Base-by-base conservation (phyloP, 2,113 vertebrate genomes). In the Ascaphus truei region DNA sequence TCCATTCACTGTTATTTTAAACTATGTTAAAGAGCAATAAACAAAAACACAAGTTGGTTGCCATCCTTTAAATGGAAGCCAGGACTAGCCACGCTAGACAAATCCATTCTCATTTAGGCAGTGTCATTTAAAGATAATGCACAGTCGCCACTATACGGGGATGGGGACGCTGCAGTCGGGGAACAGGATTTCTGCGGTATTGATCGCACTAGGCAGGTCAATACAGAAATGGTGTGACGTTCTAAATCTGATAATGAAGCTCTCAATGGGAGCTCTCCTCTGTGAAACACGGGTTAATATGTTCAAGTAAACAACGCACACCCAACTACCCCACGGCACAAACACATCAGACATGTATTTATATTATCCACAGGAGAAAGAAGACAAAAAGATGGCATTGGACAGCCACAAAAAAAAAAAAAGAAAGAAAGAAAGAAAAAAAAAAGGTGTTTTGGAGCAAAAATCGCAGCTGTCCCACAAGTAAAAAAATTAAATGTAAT, bases 171-270 rank as follows among this genome's bases (percentile, higher is more conserved):
- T 77, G 68, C 68, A 73, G 76, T 79, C 77, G 77, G 77, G 74
- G 68, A 86, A 80, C 85, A 74, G 80, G 83, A 90, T 90, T 88
- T 81, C 78, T 83, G 80, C 62, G 51, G 67, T 84, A 92, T 90
- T 83, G 93, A 94, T 94, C 86, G 80, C 80, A 84, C 72, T 67
- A 69, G 77, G 85, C 81, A 75, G 74, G 92, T 94, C 89, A 83
- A 92, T 94, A 87, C 79, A 50, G 55, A 79, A 88, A 84, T 86
- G 79, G 81, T 85, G 81, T 87, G 87, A 80, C 81, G 82, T 81
- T 88, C 82, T 87, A 82, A 86, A 90, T 89, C 87, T 88, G 86
- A 86, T 89, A 91, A 92, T 87, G 89, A 92, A 89, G 85, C 69
- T 76, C 83, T 81, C 79, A 80, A 83, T 84, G 78, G 75, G 80